Evolutionary conservation across 2,797 vertebrate species (phyloP).

Genomic region (Coracias cyanogaster): DNA sequence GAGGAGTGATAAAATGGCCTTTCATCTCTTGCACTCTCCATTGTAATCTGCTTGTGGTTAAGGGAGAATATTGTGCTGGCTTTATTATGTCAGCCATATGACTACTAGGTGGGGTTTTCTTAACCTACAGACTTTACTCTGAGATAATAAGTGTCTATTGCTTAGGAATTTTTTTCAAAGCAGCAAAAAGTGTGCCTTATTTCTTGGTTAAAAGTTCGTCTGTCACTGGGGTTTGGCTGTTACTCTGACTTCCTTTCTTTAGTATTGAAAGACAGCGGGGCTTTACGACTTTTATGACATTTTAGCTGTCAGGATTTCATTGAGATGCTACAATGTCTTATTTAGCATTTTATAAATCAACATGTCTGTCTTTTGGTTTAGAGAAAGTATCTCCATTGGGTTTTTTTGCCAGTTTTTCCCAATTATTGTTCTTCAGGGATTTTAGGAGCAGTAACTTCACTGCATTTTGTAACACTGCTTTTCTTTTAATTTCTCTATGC

Average conservation of each 20-base stretch:
- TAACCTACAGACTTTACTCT: neutral
- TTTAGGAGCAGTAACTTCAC: neutral
- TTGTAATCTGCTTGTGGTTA: constrained; percentile 47
- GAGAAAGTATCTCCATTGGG: neutral
- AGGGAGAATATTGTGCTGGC: constrained; percentile 24
- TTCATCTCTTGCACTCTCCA: constrained; percentile 55
- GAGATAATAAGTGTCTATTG: neutral
- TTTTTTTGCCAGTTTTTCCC: neutral
- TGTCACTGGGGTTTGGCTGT: neutral
- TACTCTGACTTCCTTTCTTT: neutral
- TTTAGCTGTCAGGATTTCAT: neutral
- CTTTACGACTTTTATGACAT: neutral
- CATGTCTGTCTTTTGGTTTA: neutral
- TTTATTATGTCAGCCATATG: neutral
- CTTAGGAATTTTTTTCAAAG: neutral
- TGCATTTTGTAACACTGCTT: neutral
- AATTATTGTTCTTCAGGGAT: neutral
- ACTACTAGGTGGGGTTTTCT: neutral
- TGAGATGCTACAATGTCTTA: neutral
- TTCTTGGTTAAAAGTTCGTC: neutral
- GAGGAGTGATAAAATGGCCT: constrained; percentile 50
- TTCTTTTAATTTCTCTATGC: neutral
- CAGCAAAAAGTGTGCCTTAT: neutral
- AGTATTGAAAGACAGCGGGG: neutral
- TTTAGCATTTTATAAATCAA: neutral